Evolutionary conservation across 30 jellyfish, hydroid and myxozoan species (phyloP).

Genomic region (Turritopsis dohrnii): DNA sequence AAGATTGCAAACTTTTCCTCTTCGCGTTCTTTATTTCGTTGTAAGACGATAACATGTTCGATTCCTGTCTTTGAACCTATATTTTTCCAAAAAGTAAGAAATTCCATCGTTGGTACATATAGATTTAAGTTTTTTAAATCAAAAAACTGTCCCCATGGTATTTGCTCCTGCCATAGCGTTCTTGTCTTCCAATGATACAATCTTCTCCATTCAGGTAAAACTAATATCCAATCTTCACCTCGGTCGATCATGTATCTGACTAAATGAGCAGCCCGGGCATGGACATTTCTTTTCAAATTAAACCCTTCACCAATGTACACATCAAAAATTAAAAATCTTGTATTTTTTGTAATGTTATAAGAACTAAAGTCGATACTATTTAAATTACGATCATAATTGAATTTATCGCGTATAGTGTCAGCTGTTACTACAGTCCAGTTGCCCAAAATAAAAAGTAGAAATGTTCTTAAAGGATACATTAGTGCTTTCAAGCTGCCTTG

Average conservation of each 20-base stretch:
- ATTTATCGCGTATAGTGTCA: not conserved
- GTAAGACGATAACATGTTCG: not conserved
- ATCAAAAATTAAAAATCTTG: not conserved
- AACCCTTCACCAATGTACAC: constrained; percentile 4
- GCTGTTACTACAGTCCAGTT: not conserved
- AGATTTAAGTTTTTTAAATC: not conserved
- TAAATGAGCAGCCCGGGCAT: constrained; percentile 7
- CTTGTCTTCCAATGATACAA: not conserved
- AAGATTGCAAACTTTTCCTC: not conserved
- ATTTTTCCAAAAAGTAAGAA: not conserved
- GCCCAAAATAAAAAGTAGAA: not conserved
- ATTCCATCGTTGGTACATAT: not conserved
- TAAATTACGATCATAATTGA: not conserved
- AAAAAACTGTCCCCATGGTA: not conserved
- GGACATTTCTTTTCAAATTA: not conserved
- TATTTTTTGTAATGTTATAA: not conserved
- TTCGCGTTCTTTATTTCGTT: not conserved
- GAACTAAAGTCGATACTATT: not conserved
- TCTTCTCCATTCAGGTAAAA: constrained; percentile 7
- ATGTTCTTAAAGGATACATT: not conserved
- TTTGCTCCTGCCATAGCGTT: not conserved
- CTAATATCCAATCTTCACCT: constrained; percentile 2
- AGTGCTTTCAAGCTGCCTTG: too few species aligned
- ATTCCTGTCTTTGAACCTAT: not conserved
- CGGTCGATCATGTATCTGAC: not conserved